Evolutionary conservation across 1,140 invertebrate genomes (phyloP), one percentile per base, ranked within the genome.

Genomic region (Eufriesea mexicana): DNA sequence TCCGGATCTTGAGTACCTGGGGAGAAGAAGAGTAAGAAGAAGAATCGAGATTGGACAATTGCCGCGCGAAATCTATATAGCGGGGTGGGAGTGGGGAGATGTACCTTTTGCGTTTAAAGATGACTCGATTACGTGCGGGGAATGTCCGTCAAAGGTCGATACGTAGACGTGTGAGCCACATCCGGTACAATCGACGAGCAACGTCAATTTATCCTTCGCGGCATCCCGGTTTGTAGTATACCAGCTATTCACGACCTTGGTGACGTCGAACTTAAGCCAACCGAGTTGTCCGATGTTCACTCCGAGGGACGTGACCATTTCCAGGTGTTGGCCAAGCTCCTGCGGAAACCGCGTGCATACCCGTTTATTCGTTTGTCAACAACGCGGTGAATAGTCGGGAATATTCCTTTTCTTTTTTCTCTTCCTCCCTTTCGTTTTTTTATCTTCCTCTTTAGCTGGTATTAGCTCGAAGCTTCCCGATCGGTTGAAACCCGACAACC

Each of bases 191-290:
- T 98, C 98, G 64, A 98, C 96, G 47, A 98, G 95, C 18, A 98
- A 94, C 73, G 96, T 96, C 75, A 98, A 95, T 87, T 96, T 96
- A 49, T 96, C 95, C 86, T 95, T 95, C 73, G 93, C 55, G 87
- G 94, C 83, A 79, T 92, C 91, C 66, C 94, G 91, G 78, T 91
- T 93, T 28, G 93, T 93, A 64, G 95, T 94, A 91, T 96, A 96
- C 97, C 97, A 98, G 80, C 95, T 95, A 62, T 96, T 95, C n/a
- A 97, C 96, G 16, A 96, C 96, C 73, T 95, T 94, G 55, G 97
- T 97, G 72, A 98, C 95, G 93, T 98, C 97, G 85, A 99, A 95
- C 87, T 97, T 97, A 90, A 98, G 96, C 98, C 98, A 99, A 28
- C 97, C 97, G 20, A 96, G 94, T 87, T 95, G 94, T 67, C 95